Conservation (phyloP, 2,888 invertebrate species). For the Torymus tubicola region DNA sequence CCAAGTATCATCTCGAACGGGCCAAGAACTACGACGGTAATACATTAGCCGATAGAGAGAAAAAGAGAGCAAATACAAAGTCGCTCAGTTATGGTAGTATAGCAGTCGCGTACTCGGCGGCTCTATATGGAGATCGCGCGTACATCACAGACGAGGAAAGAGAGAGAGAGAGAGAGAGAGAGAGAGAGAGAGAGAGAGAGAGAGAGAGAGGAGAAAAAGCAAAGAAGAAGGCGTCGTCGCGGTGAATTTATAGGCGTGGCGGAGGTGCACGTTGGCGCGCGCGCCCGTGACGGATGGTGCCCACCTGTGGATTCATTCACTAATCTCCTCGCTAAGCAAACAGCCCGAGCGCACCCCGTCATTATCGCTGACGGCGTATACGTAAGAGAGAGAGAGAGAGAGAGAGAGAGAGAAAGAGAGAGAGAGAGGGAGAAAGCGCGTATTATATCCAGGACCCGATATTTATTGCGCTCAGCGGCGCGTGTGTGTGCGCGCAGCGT, state of each 20-base stretch:
- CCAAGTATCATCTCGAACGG: neutral
- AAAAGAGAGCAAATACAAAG: constrained; percentile 9
- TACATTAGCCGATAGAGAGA: neutral
- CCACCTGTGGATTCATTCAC: constrained; percentile 77
- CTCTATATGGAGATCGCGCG: constrained; percentile 10
- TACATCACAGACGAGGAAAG: neutral
- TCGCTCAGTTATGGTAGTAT: neutral
- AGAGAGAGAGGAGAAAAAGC: neutral
- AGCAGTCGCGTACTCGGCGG: neutral
- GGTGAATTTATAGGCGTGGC: constrained; percentile 70
- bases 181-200: neutral
- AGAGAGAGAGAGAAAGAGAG: too few species aligned
- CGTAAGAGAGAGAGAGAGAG: constrained; percentile 14
- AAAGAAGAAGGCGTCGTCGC: constrained; percentile 2
- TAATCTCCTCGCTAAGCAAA: constrained; percentile 77
- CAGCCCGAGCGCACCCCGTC: constrained; percentile 75
- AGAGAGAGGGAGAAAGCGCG: neutral
- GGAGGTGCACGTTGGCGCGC: constrained; percentile 54
- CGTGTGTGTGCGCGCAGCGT: neutral
- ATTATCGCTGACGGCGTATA: constrained; percentile 76
- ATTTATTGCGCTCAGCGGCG: constrained; percentile 68
- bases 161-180: neutral
- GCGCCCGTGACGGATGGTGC: constrained; percentile 75
- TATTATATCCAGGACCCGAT: constrained; percentile 60
- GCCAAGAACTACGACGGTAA: neutral